Base-by-base conservation (phyloP, 2,113 vertebrate genomes). In the Stigmatopora argus region DNA sequence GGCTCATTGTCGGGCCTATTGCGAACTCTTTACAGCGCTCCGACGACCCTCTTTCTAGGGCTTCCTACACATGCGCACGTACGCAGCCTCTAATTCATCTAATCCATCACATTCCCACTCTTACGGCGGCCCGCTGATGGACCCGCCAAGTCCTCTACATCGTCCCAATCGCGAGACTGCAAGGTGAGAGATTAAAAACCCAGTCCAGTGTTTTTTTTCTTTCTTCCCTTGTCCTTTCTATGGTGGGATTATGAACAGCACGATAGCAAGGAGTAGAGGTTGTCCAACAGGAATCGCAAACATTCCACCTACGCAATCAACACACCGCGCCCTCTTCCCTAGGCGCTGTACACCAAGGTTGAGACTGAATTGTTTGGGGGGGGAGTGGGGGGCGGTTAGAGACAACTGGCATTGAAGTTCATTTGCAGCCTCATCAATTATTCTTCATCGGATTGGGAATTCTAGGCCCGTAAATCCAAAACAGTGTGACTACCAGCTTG, bases 101-200 rank as follows among this genome's bases (percentile, higher is more conserved):
- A 82, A 88, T 88, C 83, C 85, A 89, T 89, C 87, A 89, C 85
- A 83, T 84, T 84, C 78, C 72, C 78, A 80, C 72, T 69, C 76
- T 77, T 78, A 76, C 75, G 68, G 14, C 19, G 18, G 75, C 69
- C 71, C 79, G 45, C 73, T 69, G 70, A 81, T 52, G 77, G 72
- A 83, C 76, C 76, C 65, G 70, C 77, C 71, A 71, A 79, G 77
- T 75, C 66, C 64, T 56, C 23, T 53, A 51, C 74, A 56, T 65
- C 64, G 71, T 65, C 67, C 63, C 55, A 62, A 65, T 59, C 60
- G 70, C 56, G 69, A 72, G 62, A 78, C 71, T 70, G 69, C 83
- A 73, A 80, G 78, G 77, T 81, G 73, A 80, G 70, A 83, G 75
- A 80, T 78, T 79, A 69, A 52, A 79, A 81, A 85, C 76, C 66